phyloP scores from a whole-genome alignment of 2,113 vertebrate genomes.

The Sinocyclocheilus anshuiensis region DNA sequence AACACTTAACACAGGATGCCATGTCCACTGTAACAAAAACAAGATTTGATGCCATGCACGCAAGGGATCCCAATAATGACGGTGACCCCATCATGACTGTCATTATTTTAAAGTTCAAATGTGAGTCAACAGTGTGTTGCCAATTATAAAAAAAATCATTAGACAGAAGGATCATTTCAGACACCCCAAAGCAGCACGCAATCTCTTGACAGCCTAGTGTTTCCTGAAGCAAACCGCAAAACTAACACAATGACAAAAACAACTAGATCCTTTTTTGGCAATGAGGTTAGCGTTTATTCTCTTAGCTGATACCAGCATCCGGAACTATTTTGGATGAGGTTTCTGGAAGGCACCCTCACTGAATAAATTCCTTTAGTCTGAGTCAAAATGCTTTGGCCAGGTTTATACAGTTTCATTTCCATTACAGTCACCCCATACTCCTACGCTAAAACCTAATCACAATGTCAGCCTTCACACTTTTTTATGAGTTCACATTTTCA shows the following conservation, averaged over 20 bases:
- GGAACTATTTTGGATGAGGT: slow-evolving; percentile 28
- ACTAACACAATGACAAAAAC: slow-evolving; percentile 27
- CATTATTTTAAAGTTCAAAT: slow-evolving; percentile 11
- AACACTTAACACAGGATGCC: background rate
- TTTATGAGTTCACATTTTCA: background rate
- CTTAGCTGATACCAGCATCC: slow-evolving; percentile 25
- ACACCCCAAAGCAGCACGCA: background rate
- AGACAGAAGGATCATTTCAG: background rate
- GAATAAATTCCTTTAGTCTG: slow-evolving; percentile 30
- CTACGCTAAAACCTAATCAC: background rate
- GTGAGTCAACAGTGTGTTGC: background rate
- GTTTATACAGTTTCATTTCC: slow-evolving; percentile 18
- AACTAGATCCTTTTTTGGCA: background rate
- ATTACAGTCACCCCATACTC: background rate
- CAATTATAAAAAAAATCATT: background rate
- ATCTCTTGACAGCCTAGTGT: background rate
- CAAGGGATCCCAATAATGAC: background rate
- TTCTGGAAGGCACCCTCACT: slow-evolving; percentile 8
- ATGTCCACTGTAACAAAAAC: background rate
- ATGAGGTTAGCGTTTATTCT: slow-evolving; percentile 21
- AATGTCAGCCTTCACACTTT: background rate
- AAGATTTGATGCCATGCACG: background rate
- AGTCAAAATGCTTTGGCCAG: slow-evolving; percentile 14
- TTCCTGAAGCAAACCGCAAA: slow-evolving; percentile 15
- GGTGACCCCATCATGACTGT: background rate